Base-by-base conservation (phyloP, 2,888 invertebrate genomes). In the Rhabditoides inermis region DNA sequence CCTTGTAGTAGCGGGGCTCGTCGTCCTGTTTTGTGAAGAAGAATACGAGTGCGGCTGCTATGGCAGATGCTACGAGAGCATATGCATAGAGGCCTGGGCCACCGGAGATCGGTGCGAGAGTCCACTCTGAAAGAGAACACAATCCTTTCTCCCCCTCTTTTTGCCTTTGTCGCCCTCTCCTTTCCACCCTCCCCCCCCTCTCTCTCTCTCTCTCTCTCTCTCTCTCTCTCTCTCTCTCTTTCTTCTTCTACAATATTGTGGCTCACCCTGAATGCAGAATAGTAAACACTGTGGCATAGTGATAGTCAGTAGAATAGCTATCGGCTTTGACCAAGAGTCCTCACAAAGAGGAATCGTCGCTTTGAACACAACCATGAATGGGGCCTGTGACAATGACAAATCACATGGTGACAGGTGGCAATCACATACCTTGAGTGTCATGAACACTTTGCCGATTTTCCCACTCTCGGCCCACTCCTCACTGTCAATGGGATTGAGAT, bases 291-390 rank as follows among this genome's bases (percentile, higher is more conserved):
- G 51, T 2, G 83, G 83, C 20, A 81, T 78, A 12, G 80, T 65
- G 30, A 81, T 70, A 45, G 82, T 76, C 63, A 84, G 83, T 3
- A 82, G 56, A 35, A 80, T 77, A 61, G 82, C 82, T 18, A 84
- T 76, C 40, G 81, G 75, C 65, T 82, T 80, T 53, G 82, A 82
- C 84, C 84, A 84, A 22, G 56, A 51, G 30, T 37, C 41, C 23
- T 64, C 82, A 18, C 84, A 82, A 7, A 82, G 78, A 0, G 84
- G 84, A 28, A 83, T 78, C 1, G 83, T 78, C 6, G 84, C 65
- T 44, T 79, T 80, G 7, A 84, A 77, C 0, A 81, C 1, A 20
- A 84, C 61, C 60, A 81, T 76, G 0, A 81, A 76, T 0, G 84
- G 83, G n/a, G n/a, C n/a, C n/a, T n/a, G n/a, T n/a, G n/a, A n/a